Base-by-base conservation (phyloP, 2,113 vertebrate genomes). In the Corythornis cristatus region DNA sequence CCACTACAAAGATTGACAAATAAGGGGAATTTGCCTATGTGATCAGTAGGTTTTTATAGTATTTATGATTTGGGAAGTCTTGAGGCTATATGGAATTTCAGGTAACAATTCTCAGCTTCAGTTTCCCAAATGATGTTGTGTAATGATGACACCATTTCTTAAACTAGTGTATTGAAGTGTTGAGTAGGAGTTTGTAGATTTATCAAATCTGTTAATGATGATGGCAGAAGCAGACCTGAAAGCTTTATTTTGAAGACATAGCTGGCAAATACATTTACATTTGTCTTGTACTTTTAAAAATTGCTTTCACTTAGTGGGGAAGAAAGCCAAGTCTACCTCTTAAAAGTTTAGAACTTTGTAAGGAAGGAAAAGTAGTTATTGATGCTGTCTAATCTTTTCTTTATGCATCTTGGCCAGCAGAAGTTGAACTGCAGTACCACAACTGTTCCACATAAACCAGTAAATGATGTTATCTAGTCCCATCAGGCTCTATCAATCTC, bases 1-100 rank as follows among this genome's bases (percentile, higher is more conserved):
- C 70, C 33, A 76, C 84, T 89, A 84, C 51, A 50, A 54, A 83
- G 65, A 84, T 42, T 79, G 86, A 90, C 83, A 87, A 82, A 86
- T 84, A 81, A 58, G 37, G 83, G 58, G 60, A 92, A 85, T 84
- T 4, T 83, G 58, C 33, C 37, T 85, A 79, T 89, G 45, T 89
- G 78, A 73, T 76, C 66, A 61, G 65, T 90, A 76, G 65, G 51
- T 76, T 83, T 79, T 37, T 37, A 29, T 56, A 40, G 17, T 60
- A 19, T 58, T 92, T 79, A 65, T 40, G 50, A 76, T 73, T 70
- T 18, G 29, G 74, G 62, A 79, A 79, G 37, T 48, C 67, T 74
- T 29, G 50, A 90, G 42, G 25, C 60, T 92, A 25, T 11, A 53
- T 58, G 61, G 67, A 65, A 82, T 86, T 93, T 74, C 40, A 77